These are phyloP conservation scores for Rousettus leschenaultii DNA, from an alignment of 2,113 vertebrate genomes.

Conservation along the genomic window DNA sequence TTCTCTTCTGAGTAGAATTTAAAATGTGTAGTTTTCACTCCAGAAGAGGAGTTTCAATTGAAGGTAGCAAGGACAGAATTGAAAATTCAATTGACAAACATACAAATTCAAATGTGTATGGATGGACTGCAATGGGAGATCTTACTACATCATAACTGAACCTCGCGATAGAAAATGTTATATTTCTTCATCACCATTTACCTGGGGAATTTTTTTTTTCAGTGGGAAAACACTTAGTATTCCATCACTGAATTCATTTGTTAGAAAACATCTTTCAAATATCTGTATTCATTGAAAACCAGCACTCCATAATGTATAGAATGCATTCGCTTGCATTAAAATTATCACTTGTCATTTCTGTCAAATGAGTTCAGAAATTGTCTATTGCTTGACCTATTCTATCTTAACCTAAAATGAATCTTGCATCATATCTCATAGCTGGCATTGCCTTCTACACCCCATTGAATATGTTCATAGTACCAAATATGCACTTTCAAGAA, in stretches of 20 bases:
- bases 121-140: not conserved
- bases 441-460: not conserved
- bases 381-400: constrained; percentile 49
- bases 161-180: not conserved
- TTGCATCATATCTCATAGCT: not conserved
- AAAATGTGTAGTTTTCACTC: not conserved
- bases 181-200: not conserved
- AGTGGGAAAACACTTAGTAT: constrained; percentile 20
- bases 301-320: constrained; percentile 25
- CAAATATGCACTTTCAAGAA: not conserved
- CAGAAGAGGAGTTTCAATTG: not conserved
- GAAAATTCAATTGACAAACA: not conserved
- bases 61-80: not conserved
- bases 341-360: constrained; percentile 48
- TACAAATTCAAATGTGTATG: not conserved
- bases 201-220: not conserved
- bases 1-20: not conserved
- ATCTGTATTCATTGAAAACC: constrained; percentile 56
- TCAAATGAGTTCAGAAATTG: constrained; percentile 59
- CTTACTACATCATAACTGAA: not conserved
- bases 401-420: constrained; percentile 56
- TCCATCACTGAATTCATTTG: not conserved
- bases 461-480: not conserved
- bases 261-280: constrained; percentile 37
- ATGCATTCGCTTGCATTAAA: constrained; percentile 1